A percentile compares a stretch with the other conserved stretches of the same genome.
Evolutionary conservation across 2,888 invertebrate genomes (phyloP).

Genomic region (Athripsodes cinereus): DNA sequence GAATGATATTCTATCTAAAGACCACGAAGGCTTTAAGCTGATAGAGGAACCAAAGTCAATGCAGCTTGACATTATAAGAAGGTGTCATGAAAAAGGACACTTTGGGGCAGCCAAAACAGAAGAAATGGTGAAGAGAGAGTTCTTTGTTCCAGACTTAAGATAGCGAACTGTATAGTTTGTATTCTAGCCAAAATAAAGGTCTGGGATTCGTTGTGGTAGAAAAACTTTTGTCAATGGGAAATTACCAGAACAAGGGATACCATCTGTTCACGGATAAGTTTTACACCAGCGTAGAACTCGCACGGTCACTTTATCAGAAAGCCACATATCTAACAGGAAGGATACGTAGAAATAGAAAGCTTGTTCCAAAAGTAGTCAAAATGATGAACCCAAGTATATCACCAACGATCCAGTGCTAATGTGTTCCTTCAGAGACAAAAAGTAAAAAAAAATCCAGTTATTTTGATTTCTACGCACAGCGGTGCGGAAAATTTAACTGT

Average conservation of each 20-base stretch:
- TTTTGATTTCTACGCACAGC: conserved; percentile 27
- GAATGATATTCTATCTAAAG: background rate
- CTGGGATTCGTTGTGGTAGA: conserved; percentile 27
- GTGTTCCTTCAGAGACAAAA: conserved; percentile 28
- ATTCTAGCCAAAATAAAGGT: conserved; percentile 22
- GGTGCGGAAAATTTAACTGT: conserved; percentile 23
- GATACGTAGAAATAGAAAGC: conserved; percentile 26
- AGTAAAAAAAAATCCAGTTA: conserved; percentile 27
- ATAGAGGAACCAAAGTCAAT: background rate
- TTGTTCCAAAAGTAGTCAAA: conserved; percentile 27
- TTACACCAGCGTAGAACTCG: conserved; percentile 27
- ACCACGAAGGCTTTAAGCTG: background rate
- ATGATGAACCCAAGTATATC: conserved; percentile 27
- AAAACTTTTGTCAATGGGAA: conserved; percentile 28
- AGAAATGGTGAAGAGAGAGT: conserved; percentile 8
- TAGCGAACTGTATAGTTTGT: conserved; percentile 4
- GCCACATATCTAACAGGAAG: conserved; percentile 27
- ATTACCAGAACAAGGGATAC: conserved; percentile 30
- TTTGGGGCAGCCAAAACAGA: conserved; percentile 14
- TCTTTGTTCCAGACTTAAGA: background rate
- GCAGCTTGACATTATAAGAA: background rate
- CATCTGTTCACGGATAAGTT: conserved; percentile 29
- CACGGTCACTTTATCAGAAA: conserved; percentile 22
- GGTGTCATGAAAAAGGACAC: conserved; percentile 5
- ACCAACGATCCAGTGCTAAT: conserved; percentile 24